These are phyloP conservation scores for Heliconius eleuchia DNA, from an alignment of 1,140 invertebrate genomes.

Conservation along the genomic window DNA sequence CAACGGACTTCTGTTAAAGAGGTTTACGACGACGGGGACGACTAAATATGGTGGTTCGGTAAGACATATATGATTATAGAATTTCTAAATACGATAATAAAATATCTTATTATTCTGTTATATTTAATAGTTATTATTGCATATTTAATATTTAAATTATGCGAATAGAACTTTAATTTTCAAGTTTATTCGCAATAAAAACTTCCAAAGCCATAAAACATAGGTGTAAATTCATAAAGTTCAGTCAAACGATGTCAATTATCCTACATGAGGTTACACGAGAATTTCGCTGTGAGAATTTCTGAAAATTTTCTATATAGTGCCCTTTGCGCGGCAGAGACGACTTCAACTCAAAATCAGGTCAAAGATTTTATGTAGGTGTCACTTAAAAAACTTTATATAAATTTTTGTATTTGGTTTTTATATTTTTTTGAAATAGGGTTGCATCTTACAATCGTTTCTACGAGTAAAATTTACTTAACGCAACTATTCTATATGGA, in stretches of 20 bases:
- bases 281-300: not conserved
- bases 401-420: not conserved
- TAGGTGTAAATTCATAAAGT: not conserved
- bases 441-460: not conserved
- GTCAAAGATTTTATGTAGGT: not conserved
- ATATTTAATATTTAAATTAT: no score
- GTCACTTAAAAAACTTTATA: not conserved
- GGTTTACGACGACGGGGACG: no score
- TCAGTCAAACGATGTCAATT: conserved; percentile 3
- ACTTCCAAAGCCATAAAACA: not conserved
- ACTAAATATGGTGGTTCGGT: no score
- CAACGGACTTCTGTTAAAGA: no score
- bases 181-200: not conserved
- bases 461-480: not conserved
- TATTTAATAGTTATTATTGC: no score
- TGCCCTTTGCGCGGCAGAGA: not conserved
- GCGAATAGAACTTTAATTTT: not conserved
- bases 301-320: conserved; percentile 1
- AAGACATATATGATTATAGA: no score
- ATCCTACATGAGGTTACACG: conserved; percentile 4
- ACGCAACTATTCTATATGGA: not conserved
- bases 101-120: no score
- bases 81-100: no score
- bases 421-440: not conserved
- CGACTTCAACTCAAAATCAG: not conserved